Base-by-base conservation (phyloP, 2,113 vertebrate species). In the Rhagologus leucostigma region DNA sequence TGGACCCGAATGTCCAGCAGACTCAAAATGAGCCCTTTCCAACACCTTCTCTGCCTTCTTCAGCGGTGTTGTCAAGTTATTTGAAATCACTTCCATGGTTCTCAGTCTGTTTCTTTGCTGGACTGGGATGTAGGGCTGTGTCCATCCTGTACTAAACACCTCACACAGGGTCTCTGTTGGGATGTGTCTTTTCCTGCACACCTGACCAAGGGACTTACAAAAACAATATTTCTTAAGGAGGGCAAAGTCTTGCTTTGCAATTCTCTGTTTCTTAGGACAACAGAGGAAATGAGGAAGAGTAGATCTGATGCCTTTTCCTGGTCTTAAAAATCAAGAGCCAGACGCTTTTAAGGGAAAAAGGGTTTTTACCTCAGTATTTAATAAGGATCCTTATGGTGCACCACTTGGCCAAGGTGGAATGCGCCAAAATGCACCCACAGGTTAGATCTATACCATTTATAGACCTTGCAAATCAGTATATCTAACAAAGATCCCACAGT, bases 31-130 rank as follows among this genome's bases (percentile, higher is more conserved):
- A 44, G 1, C 62, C 5, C 9, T 71, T 81, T 67, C 11, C 42
- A 75, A 5, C n/a, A 60, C 3, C 8, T 77, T 37, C 10, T 52
- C 15, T 56, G 60, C 16, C 14, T 60, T 64, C 23, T 16, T 42
- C 13, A 50, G 1, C 9, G 26, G 16, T 56, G 11, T 3, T 59
- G 13, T 7, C 7, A 5, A 41, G 16, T 55, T 82, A 9, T 37
- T 9, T 23, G 75, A 35, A 29, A 57, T 39, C 9, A 24, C 16
- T 47, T 29, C 26, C 21, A 6, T 23, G 17, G 6, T 13, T 74
- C 33, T 76, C 65, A 73, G 17, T 39, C 7, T 0, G 0, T n/a
- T 16, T 35, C 3, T 65, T 69, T 74, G 13, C 39, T 52, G 44
- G 18, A 3, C 18, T n/a, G 27, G 27, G 19, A 46, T 7, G 13